These are phyloP conservation scores for Amphiura filiformis DNA, from an alignment of 35 echinoderm and acorn worm genomes.

Conservation along the genomic window DNA sequence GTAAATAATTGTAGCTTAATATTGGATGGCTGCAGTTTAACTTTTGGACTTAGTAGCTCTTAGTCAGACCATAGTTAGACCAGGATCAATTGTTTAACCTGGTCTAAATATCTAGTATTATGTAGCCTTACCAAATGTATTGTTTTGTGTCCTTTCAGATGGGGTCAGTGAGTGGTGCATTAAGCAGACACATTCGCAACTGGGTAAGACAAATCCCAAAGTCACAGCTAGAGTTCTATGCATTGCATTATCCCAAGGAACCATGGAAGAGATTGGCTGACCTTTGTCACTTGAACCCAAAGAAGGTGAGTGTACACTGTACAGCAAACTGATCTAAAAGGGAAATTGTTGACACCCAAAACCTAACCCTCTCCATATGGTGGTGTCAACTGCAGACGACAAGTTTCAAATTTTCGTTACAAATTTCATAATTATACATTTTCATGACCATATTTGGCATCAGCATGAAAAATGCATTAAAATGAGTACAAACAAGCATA, in stretches of 20 bases:
- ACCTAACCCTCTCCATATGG: neutral
- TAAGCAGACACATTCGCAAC: constrained; percentile 53
- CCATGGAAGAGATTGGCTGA: constrained; percentile 91
- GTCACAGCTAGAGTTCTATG: constrained; percentile 84
- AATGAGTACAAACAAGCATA: too few relatives aligned
- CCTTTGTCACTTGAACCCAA: constrained; percentile 74
- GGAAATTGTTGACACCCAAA: neutral
- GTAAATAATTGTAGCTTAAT: too few relatives aligned
- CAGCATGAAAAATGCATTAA: too few relatives aligned
- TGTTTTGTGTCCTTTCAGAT: constrained; percentile 37
- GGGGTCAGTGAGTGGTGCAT: constrained; percentile 90
- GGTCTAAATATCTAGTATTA: too few relatives aligned
- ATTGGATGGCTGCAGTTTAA: too few relatives aligned
- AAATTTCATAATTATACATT: too few relatives aligned
- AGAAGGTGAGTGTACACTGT: constrained; percentile 66
- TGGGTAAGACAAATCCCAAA: constrained; percentile 61
- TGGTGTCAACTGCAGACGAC: neutral
- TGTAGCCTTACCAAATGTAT: too few relatives aligned
- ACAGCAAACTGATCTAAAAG: neutral
- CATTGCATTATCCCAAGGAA: constrained; percentile 85
- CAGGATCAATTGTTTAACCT: too few relatives aligned
- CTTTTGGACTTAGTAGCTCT: too few relatives aligned
- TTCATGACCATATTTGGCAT: too few relatives aligned
- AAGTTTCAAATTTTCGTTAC: too few relatives aligned
- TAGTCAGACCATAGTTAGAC: too few relatives aligned